These are phyloP conservation scores for Drosophila parabipectinata DNA, from an alignment of 1,140 invertebrate species.

Conservation along the genomic window DNA sequence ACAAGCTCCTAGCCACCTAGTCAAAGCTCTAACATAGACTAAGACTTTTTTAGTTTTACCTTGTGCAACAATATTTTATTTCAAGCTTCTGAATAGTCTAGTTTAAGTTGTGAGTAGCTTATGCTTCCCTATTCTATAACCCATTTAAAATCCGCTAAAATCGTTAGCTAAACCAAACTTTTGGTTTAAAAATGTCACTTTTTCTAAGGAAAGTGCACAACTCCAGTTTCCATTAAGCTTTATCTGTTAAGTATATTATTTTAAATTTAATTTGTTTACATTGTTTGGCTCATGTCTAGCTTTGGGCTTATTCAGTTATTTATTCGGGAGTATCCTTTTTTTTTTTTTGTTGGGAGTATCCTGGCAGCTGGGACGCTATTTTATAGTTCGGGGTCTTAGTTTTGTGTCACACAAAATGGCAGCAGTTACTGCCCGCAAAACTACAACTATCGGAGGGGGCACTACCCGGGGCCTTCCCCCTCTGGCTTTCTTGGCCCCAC, in stretches of 20 bases:
- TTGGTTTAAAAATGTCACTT: background rate
- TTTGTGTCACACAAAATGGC: constrained; percentile 74
- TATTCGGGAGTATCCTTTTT: background rate
- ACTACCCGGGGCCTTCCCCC: background rate
- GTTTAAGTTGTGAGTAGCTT: too few species aligned
- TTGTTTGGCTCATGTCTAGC: background rate
- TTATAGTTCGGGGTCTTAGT: constrained; percentile 49
- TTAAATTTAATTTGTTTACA: background rate
- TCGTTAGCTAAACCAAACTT: too few species aligned
- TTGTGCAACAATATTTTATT: too few species aligned
- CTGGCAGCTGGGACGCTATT: constrained; percentile 23
- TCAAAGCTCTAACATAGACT: too few species aligned
- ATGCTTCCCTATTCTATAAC: too few species aligned
- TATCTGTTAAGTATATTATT: background rate
- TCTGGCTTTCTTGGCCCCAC: background rate
- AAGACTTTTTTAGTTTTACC: too few species aligned
- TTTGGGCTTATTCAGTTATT: background rate
- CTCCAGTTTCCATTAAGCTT: background rate
- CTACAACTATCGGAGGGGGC: constrained; percentile 38
- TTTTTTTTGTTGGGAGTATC: too few species aligned
- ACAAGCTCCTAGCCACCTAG: too few species aligned
- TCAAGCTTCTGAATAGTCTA: too few species aligned
- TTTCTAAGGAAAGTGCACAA: too few species aligned
- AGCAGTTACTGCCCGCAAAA: constrained; percentile 76
- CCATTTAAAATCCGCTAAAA: too few species aligned